Evolutionary conservation across 2,888 invertebrate genomes (phyloP).

Genomic region (Acronicta aceris): DNA sequence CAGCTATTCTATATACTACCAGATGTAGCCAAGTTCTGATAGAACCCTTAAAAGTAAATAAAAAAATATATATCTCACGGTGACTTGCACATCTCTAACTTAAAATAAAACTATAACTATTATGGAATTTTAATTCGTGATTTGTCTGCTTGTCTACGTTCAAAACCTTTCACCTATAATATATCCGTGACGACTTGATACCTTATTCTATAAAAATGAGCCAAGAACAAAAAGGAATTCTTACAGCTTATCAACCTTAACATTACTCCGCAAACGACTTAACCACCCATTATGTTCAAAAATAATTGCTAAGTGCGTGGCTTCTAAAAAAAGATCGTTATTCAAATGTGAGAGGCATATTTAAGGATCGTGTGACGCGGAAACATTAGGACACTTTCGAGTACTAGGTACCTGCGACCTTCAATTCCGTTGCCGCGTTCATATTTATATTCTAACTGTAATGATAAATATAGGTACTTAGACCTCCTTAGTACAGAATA

Average conservation of each 20-base stretch:
- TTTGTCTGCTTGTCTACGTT: no score
- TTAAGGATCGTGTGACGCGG: slow-evolving; percentile 22
- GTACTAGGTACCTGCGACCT: slow-evolving; percentile 33
- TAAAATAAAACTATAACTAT: no score
- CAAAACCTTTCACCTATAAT: no score
- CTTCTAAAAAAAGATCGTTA: slow-evolving; percentile 19
- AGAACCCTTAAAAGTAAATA: no score
- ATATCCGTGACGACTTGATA: no score
- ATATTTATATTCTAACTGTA: slow-evolving; percentile 22
- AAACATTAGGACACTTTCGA: slow-evolving; percentile 18
- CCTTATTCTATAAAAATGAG: no score
- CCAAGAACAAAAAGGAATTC: neutral
- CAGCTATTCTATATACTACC: no score
- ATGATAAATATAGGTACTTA: slow-evolving; percentile 9
- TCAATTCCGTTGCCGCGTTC: slow-evolving; percentile 5
- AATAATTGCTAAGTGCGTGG: slow-evolving; percentile 4
- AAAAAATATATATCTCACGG: no score
- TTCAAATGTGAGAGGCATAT: slow-evolving; percentile 8
- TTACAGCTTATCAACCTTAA: neutral
- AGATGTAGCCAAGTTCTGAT: no score
- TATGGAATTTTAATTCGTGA: no score
- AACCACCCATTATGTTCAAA: neutral
- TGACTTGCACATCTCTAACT: no score
- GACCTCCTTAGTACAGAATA: no score
- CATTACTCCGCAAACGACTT: slow-evolving; percentile 1